Conservation (phyloP, 2,113 vertebrate species). For the Oryzias curvinotus region DNA sequence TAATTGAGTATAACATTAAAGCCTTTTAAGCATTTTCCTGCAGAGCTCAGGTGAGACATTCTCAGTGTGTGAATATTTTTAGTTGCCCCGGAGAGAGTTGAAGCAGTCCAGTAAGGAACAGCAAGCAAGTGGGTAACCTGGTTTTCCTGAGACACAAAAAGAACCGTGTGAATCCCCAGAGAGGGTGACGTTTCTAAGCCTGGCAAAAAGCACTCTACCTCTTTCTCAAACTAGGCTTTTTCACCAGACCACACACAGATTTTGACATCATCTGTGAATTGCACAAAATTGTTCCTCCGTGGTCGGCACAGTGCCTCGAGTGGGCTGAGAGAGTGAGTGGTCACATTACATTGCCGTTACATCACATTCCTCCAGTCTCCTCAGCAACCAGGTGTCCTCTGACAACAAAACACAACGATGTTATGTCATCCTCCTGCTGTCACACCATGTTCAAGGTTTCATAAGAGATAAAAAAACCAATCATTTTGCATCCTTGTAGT, state of each 20-base stretch:
- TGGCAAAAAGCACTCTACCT: constrained; percentile 5
- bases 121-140: constrained; percentile 80
- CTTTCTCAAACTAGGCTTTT: constrained; percentile 9
- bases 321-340: constrained; percentile 54
- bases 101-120: constrained; percentile 57
- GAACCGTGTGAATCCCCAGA: constrained; percentile 44
- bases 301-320: constrained; percentile 50
- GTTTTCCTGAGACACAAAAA: constrained; percentile 72
- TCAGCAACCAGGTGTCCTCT: constrained; percentile 64
- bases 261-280: constrained; percentile 22
- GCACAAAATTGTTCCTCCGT: constrained; percentile 50
- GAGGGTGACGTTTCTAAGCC: constrained; percentile 21
- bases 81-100: constrained; percentile 54
- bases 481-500: background rate
- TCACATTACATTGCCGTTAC: constrained; percentile 65
- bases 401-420: constrained; percentile 17
- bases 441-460: constrained; percentile 29
- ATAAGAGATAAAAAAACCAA: background rate
- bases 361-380: constrained; percentile 68
- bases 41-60: constrained; percentile 28
- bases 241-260: constrained; percentile 6
- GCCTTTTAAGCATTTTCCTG: constrained; percentile 21
- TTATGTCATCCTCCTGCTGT: constrained; percentile 14
- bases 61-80: constrained; percentile 66
- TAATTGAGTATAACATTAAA: background rate